Conservation (phyloP, 2,888 invertebrate genomes). For the Gari tellinella region DNA sequence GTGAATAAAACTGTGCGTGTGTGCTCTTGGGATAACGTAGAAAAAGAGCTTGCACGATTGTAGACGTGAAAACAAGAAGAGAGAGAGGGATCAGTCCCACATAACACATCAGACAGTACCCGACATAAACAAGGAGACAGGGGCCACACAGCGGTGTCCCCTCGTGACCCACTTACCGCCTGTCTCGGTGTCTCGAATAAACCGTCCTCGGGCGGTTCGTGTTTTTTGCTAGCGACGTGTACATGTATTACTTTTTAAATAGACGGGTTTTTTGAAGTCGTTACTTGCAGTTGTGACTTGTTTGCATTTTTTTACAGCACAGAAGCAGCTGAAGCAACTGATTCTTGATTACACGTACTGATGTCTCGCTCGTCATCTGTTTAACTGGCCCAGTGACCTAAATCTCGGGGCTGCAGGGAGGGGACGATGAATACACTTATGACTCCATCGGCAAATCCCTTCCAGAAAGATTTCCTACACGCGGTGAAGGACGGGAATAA, state of each 20-base stretch:
- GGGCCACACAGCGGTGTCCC: no score
- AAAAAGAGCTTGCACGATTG: no score
- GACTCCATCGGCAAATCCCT: conserved; percentile 61
- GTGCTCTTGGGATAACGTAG: no score
- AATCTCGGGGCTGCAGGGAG: not conserved
- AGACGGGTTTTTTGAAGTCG: no score
- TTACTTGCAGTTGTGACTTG: not conserved
- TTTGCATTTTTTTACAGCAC: no score
- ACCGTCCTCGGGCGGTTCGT: not conserved
- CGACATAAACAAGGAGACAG: no score
- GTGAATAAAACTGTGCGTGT: no score
- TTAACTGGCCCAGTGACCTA: not conserved
- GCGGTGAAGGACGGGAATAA: conserved; percentile 83
- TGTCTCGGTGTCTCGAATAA: not conserved
- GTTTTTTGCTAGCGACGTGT: not conserved
- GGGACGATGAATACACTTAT: conserved; percentile 41
- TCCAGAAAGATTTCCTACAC: conserved; percentile 81
- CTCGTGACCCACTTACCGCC: no score
- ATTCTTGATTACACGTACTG: not conserved
- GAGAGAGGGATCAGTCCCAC: no score
- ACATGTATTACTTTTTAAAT: no score
- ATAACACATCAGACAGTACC: no score
- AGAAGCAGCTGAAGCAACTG: not conserved
- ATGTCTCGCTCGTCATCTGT: not conserved
- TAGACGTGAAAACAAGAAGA: no score